Conservation (phyloP, 92 coral and sea anemone genomes). For the Parazoanthus atlanticus region DNA sequence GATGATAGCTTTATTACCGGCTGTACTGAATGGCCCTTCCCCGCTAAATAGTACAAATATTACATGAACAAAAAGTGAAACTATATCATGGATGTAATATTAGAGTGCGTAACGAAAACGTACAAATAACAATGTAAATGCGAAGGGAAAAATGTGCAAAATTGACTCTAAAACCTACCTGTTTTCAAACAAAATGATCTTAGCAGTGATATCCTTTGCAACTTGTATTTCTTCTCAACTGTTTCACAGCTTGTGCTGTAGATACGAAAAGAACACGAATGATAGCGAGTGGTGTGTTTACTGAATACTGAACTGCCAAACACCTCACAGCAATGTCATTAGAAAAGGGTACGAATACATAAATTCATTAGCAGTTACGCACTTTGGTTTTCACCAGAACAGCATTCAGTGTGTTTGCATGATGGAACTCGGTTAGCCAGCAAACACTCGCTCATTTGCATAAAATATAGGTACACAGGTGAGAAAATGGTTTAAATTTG, state of each 20-base stretch:
- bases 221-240: constrained; percentile 64
- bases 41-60: too few relatives aligned
- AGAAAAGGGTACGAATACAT: background rate
- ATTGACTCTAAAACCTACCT: constrained; percentile 53
- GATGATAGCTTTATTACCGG: too few relatives aligned
- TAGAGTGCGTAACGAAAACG: too few relatives aligned
- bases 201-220: constrained; percentile 89
- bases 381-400: background rate
- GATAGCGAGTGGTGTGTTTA: too few relatives aligned
- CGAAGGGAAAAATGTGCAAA: too few relatives aligned
- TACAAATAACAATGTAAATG: background rate
- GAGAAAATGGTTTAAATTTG: background rate
- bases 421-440: background rate
- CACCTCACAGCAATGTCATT: too few relatives aligned
- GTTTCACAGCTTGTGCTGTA: constrained; percentile 78
- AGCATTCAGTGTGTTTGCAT: background rate
- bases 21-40: too few relatives aligned
- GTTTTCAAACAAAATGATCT: constrained; percentile 85
- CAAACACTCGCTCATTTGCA: background rate
- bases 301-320: background rate
- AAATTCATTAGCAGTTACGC: background rate
- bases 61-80: too few relatives aligned
- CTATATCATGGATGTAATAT: too few relatives aligned
- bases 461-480: too few relatives aligned
- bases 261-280: background rate